Evolutionary conservation across 2,888 invertebrate genomes (phyloP), one percentile per base, ranked within the genome.

Genomic region (Agrotis puta): DNA sequence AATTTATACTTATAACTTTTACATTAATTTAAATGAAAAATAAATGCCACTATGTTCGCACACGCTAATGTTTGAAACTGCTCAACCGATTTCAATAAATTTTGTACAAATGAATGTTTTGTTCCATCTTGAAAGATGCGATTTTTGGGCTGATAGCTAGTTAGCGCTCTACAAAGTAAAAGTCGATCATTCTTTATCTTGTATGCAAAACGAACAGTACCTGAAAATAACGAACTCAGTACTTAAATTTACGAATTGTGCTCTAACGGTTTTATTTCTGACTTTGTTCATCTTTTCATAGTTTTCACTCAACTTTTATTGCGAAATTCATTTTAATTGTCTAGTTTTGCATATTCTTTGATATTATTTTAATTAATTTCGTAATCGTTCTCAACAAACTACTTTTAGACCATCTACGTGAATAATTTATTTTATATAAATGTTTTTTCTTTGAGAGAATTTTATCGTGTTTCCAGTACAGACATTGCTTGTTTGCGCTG

Each of bases 261-360:
- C 53, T 53, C 48, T 53, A 2, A 48, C 33, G 53, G 22, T 64
- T 62, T 43, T 48, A 61, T 77, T 64, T 50, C 54, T 16, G 47
- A 50, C 9, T 48, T 50, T n/a, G 24, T 48, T 48, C n/a, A 20
- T 16, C 24, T 27, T 47, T 64, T 71, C 20, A 47, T 70, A 20
- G 51, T 47, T 71, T 71, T 57, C 33, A 57, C 22, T 70, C 16
- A 20, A 56, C 50, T 53, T 70, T 63, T 71, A 77, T 61, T 56
- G 45, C 16, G 4, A 6, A 20, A 22, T 72, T 77, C 20, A 53
- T 53, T 72, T 50, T 39, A 53, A 48, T 45, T 48, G 13, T 57
- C 13, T 24, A 43, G 18, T 57, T 77, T 64, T 77, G 56, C 72
- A 64, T 71, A 64, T 61, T 62, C 77, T 48, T 62, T 39, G 61